phyloP scores from a whole-genome alignment of 2,888 invertebrate species.

The Ctena decussata region DNA sequence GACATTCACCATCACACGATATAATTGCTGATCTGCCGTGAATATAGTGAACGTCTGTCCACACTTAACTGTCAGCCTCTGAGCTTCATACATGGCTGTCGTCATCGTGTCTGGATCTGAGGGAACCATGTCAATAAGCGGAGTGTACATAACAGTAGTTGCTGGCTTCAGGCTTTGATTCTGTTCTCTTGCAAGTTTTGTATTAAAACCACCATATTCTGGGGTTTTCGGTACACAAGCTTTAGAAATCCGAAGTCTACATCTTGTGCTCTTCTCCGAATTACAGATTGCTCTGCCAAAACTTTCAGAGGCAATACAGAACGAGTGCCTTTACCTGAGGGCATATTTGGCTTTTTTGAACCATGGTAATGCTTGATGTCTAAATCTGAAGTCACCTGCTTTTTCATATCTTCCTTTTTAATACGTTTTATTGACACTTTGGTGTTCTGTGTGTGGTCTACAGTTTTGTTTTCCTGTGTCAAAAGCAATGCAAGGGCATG shows the following conservation, averaged over 20 bases:
- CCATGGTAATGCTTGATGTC: constrained; percentile 13
- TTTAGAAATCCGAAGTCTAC: constrained; percentile 45
- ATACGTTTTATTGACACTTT: constrained; percentile 4
- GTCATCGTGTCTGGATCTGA: constrained; percentile 27
- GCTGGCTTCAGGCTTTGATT: constrained; percentile 30
- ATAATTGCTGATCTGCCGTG: constrained; percentile 41
- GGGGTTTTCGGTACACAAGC: neutral
- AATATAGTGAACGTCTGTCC: neutral
- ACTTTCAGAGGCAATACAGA: neutral
- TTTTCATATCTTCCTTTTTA: constrained; percentile 14
- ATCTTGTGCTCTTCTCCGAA: neutral
- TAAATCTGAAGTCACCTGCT: neutral
- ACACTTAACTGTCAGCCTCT: constrained; percentile 59
- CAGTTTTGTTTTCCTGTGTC: neutral
- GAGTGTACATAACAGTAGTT: constrained; percentile 45
- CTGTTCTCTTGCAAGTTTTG: neutral
- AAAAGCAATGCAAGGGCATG: constrained; percentile 32
- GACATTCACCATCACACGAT: constrained; percentile 56
- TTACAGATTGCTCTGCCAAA: neutral
- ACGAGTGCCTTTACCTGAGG: neutral
- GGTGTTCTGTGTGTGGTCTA: neutral
- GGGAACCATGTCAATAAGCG: constrained; percentile 51
- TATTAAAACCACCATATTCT: constrained; percentile 11
- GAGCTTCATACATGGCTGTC: constrained; percentile 33
- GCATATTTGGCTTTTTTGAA: neutral